Evolutionary conservation across 2,888 invertebrate genomes (phyloP).

Genomic region (Galeruca laticollis): DNA sequence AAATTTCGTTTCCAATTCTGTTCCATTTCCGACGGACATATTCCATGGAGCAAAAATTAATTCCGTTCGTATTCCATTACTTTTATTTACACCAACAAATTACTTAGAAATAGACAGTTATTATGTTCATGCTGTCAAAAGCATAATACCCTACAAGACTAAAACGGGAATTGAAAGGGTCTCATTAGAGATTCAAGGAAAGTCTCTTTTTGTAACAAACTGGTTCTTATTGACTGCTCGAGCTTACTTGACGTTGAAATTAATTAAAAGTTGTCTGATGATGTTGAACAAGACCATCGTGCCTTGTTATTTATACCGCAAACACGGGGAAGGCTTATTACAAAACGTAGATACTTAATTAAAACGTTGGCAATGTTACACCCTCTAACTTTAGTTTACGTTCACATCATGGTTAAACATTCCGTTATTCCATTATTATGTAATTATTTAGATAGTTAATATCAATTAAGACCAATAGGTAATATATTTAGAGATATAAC

Average conservation of each 20-base stretch:
- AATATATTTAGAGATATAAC: too few species aligned
- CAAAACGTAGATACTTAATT: constrained; percentile 43
- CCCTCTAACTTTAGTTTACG: background rate
- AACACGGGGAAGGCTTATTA: constrained; percentile 43
- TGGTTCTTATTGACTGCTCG: constrained; percentile 55
- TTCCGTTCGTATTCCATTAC: background rate
- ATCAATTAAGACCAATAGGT: too few species aligned
- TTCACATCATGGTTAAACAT: too few species aligned
- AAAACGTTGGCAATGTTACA: constrained; percentile 19
- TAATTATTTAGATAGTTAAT: too few species aligned
- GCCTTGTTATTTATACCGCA: constrained; percentile 45
- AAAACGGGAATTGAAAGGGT: constrained; percentile 35
- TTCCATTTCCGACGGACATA: background rate
- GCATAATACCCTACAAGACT: constrained; percentile 12
- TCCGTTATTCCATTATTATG: background rate
- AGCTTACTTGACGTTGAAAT: constrained; percentile 58
- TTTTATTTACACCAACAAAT: constrained; percentile 8
- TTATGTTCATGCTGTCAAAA: constrained; percentile 19
- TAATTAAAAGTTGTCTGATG: constrained; percentile 57
- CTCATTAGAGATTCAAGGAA: constrained; percentile 56
- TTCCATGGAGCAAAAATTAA: background rate
- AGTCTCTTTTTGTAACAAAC: constrained; percentile 54
- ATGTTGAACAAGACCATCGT: constrained; percentile 24
- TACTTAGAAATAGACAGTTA: constrained; percentile 18
- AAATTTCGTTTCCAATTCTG: too few species aligned